Evolutionary conservation across 2,888 invertebrate species (phyloP).

Genomic region (Scelioninae gen. 2): DNA sequence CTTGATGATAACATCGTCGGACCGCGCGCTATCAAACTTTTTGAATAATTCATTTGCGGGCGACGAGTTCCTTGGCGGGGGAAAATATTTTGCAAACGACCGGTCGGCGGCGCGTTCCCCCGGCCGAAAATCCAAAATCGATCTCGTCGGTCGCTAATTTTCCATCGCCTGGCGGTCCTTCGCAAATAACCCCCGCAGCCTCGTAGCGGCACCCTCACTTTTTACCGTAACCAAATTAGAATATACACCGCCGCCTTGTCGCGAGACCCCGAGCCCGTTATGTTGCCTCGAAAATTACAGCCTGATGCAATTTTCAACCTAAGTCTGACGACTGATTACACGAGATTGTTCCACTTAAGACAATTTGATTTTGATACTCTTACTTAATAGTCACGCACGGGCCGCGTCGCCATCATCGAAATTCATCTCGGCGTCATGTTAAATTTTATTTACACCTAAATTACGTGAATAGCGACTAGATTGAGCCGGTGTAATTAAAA

Average conservation of each 20-base stretch:
- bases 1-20: slow-evolving; percentile 14
- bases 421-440: slow-evolving; percentile 38
- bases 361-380: slow-evolving; percentile 66
- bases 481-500: slow-evolving; percentile 29
- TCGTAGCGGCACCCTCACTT: slow-evolving; percentile 67
- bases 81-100: slow-evolving; percentile 34
- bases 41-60: slow-evolving; percentile 27
- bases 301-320: slow-evolving; percentile 68
- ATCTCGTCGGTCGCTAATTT: slow-evolving; percentile 70
- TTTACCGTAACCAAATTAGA: slow-evolving; percentile 70
- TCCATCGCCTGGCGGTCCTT: slow-evolving; percentile 61
- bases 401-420: slow-evolving; percentile 44
- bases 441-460: slow-evolving; percentile 36
- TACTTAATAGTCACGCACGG: slow-evolving; percentile 59
- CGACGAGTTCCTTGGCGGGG: slow-evolving; percentile 2
- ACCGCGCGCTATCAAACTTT: slow-evolving; percentile 9
- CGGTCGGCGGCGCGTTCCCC: slow-evolving; percentile 10
- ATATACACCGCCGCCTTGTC: slow-evolving; percentile 65
- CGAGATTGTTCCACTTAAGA: slow-evolving; percentile 70
- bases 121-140: slow-evolving; percentile 65
- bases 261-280: slow-evolving; percentile 61
- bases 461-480: slow-evolving; percentile 26
- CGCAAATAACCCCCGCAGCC: slow-evolving; percentile 61
- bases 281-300: slow-evolving; percentile 69
- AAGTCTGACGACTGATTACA: slow-evolving; percentile 69